Conservation (phyloP, 1,140 invertebrate species). For the Heliconius hewitsoni region DNA sequence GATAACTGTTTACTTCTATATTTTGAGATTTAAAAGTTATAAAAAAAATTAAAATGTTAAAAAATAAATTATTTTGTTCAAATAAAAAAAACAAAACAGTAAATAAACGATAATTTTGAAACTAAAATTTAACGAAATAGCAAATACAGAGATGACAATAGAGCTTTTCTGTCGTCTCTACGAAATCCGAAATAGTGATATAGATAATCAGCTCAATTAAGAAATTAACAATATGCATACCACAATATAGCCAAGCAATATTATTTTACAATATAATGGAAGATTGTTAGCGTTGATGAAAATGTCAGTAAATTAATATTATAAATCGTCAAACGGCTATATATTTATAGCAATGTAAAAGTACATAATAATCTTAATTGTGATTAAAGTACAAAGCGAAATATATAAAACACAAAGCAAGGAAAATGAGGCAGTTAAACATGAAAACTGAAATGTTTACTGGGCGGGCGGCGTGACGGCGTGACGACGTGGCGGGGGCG, state of each 20-base stretch:
- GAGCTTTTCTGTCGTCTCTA: too few species aligned
- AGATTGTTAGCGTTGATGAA: not conserved
- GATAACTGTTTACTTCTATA: not conserved
- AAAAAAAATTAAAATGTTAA: too few species aligned
- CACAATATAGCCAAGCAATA: too few species aligned
- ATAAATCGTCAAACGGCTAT: not conserved
- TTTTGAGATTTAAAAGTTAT: not conserved
- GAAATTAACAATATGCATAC: too few species aligned
- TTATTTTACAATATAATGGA: too few species aligned
- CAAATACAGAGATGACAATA: too few species aligned
- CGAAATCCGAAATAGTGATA: too few species aligned
- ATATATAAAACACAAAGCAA: conserved; percentile 30
- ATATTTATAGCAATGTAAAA: not conserved
- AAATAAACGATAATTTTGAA: too few species aligned
- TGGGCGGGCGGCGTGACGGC: conserved; percentile 49
- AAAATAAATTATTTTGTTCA: too few species aligned
- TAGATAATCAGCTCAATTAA: too few species aligned
- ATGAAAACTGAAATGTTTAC: conserved; percentile 59
- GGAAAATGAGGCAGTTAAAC: conserved; percentile 38
- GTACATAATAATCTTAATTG: not conserved
- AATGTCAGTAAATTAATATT: not conserved
- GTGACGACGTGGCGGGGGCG: conserved; percentile 50
- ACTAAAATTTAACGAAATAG: too few species aligned
- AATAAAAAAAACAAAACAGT: too few species aligned
- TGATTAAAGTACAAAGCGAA: conserved; percentile 4